Conservation (phyloP, 53 echinoderm and acorn worm species). For the Astropecten irregularis region DNA sequence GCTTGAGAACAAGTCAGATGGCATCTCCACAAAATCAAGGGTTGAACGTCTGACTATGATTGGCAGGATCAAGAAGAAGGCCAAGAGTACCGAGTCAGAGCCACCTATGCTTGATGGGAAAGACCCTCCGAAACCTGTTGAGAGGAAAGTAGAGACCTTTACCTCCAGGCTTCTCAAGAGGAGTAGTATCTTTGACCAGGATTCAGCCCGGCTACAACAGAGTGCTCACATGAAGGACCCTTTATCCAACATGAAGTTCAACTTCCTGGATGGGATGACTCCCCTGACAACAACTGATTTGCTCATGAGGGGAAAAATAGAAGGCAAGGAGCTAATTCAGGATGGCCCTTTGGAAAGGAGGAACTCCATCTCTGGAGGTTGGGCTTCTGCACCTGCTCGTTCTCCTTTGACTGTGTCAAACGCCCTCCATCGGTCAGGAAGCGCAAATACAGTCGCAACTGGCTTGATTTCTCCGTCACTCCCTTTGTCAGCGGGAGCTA, state of each 20-base stretch:
- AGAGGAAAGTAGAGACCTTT: conserved; percentile 58
- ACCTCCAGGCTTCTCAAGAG: conserved; percentile 64
- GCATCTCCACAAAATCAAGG: conserved; percentile 65
- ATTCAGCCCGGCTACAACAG: conserved; percentile 77
- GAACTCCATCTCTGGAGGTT: conserved; percentile 47
- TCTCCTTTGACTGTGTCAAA: conserved; percentile 33
- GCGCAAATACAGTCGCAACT: conserved; percentile 15
- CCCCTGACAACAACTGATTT: conserved; percentile 42
- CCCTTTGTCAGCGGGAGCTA: conserved; percentile 19
- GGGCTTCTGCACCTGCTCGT: conserved; percentile 25
- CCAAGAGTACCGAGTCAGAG: conserved; percentile 74
- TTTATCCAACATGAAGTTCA: conserved; percentile 30
- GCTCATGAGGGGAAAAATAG: conserved; percentile 46
- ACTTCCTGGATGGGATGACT: conserved; percentile 20
- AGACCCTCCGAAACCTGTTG: conserved; percentile 54
- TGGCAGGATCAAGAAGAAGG: conserved; percentile 89
- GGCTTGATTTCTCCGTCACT: conserved; percentile 41
- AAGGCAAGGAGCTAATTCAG: conserved; percentile 40
- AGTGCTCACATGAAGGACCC: conserved; percentile 44
- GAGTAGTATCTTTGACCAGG: conserved; percentile 94
- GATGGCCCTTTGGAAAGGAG: conserved; percentile 49
- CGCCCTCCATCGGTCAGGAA: conserved; percentile 28
- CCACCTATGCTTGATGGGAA: conserved; percentile 49
- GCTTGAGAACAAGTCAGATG: conserved; percentile 61
- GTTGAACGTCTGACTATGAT: conserved; percentile 59